Conservation (phyloP, 92 coral and sea anemone genomes). For the Palythoa caribaeorum region DNA sequence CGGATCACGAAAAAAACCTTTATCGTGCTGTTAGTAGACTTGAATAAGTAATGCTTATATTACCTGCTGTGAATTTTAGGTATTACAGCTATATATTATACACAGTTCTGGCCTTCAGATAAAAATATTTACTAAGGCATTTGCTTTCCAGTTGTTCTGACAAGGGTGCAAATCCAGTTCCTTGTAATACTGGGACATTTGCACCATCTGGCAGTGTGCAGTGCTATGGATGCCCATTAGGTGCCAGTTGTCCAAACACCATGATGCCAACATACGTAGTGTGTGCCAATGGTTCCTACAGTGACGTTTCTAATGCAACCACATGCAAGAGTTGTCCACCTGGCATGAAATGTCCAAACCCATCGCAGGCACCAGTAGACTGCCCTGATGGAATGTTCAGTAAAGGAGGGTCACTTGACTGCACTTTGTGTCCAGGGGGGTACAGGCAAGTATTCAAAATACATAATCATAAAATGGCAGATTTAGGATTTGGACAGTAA, state of each 20-base stretch:
- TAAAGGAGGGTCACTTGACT: conserved; percentile 46
- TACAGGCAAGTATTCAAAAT: conserved; percentile 41
- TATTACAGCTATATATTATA: not conserved
- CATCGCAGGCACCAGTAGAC: conserved; percentile 66
- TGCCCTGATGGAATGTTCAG: conserved; percentile 73
- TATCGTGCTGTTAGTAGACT: too few relatives aligned
- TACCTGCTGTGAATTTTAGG: not conserved
- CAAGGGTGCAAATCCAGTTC: conserved; percentile 67
- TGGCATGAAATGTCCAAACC: conserved; percentile 76
- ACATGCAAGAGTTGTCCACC: conserved; percentile 83
- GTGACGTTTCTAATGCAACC: conserved; percentile 45
- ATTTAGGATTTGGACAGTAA: too few relatives aligned
- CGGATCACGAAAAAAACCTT: too few relatives aligned
- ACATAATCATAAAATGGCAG: too few relatives aligned
- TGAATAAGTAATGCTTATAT: not conserved
- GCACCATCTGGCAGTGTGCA: conserved; percentile 70
- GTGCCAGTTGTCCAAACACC: conserved; percentile 53
- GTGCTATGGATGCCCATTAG: conserved; percentile 58
- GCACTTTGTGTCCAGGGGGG: conserved; percentile 54
- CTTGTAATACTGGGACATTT: conserved; percentile 70
- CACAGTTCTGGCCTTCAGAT: not conserved
- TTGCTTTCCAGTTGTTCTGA: conserved; percentile 67
- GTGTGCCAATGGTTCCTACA: conserved; percentile 65
- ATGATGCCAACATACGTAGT: conserved; percentile 40
- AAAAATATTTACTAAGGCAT: too few relatives aligned